phyloP scores from a whole-genome alignment of 2,888 invertebrate genomes.

The Anorthoa munda region DNA sequence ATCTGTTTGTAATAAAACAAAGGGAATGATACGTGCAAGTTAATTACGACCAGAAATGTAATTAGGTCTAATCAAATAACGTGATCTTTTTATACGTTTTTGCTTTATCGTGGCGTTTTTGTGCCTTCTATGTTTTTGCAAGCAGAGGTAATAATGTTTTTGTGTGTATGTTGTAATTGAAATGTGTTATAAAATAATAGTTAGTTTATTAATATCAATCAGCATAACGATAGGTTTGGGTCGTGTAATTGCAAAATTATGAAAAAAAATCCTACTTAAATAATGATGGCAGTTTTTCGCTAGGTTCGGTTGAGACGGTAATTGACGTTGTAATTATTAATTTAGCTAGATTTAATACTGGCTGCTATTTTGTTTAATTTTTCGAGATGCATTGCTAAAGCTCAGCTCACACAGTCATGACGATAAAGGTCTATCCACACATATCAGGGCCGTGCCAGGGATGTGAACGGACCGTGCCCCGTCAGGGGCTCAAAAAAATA shows the following conservation, averaged over 20 bases:
- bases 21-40: slow-evolving; percentile 88
- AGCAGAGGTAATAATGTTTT: slow-evolving; percentile 63
- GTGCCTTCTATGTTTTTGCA: slow-evolving; percentile 71
- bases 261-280: background rate
- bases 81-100: slow-evolving; percentile 85
- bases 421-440: too few relatives aligned
- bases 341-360: background rate
- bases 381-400: background rate
- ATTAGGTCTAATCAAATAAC: slow-evolving; percentile 90
- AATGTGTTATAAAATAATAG: slow-evolving; percentile 63
- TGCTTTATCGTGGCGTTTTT: slow-evolving; percentile 78
- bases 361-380: background rate
- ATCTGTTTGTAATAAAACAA: slow-evolving; percentile 86
- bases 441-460: too few relatives aligned
- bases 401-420: background rate
- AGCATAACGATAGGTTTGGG: slow-evolving; percentile 39
- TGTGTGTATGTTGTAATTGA: slow-evolving; percentile 68
- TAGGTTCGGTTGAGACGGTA: background rate
- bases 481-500: too few relatives aligned
- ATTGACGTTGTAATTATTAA: background rate
- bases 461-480: too few relatives aligned
- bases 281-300: slow-evolving; percentile 3
- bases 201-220: slow-evolving; percentile 63
- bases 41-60: slow-evolving; percentile 89
- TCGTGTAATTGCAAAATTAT: slow-evolving; percentile 6